Conservation (phyloP, 2,888 invertebrate species). For the Blomia tropicalis region DNA sequence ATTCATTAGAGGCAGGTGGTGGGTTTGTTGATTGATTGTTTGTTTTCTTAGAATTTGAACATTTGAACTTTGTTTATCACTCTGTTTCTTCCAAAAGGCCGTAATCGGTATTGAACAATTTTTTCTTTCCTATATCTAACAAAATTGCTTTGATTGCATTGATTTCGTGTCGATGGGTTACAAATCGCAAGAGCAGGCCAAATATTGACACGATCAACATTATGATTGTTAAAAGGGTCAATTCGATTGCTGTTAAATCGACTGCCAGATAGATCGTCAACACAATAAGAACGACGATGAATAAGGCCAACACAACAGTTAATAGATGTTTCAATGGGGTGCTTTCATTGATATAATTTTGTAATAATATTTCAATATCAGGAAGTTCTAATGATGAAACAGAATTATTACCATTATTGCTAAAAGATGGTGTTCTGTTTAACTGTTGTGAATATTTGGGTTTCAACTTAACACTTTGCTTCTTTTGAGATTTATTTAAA, state of each 20-base stretch:
- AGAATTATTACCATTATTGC: not conserved
- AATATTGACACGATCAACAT: not conserved
- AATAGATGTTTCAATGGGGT: not conserved
- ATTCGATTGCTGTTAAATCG: constrained; percentile 19
- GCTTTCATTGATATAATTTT: not conserved
- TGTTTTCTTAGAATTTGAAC: no score
- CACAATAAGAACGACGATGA: not conserved
- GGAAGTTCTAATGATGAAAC: not conserved
- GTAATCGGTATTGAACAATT: not conserved
- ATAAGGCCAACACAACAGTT: not conserved
- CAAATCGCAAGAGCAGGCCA: constrained; percentile 1
- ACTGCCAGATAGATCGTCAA: not conserved
- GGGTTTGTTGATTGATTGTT: no score
- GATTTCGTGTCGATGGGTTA: constrained; percentile 18
- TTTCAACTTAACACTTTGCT: not conserved
- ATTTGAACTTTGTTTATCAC: no score
- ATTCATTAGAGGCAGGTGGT: no score
- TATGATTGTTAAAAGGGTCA: not conserved
- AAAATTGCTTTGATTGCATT: constrained; percentile 24
- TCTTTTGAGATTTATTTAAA: not conserved
- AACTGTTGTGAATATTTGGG: not conserved
- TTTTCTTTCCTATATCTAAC: constrained; percentile 13
- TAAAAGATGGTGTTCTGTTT: not conserved
- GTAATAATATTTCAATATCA: not conserved
- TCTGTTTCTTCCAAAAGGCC: constrained; percentile 6